Percentiles rank a stretch among this genome's conserved stretches.
Evolutionary conservation across 53 echinoderm and acorn worm genomes (phyloP).

Genomic region (Astropecten irregularis): DNA sequence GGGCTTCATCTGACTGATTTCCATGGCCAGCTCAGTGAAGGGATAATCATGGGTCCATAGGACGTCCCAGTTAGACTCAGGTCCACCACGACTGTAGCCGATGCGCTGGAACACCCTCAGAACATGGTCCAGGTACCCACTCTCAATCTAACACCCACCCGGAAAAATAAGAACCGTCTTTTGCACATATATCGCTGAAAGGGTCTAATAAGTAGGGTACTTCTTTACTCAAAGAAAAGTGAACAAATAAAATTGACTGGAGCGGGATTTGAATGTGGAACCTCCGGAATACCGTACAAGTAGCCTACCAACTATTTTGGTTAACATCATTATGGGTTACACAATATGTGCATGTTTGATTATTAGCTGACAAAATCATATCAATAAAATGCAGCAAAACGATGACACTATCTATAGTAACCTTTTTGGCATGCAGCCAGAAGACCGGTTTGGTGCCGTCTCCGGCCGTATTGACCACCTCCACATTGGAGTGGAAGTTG

Average conservation of each 20-base stretch:
- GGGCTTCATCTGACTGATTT: slow-evolving; percentile 69
- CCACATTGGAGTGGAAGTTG: slow-evolving; percentile 39
- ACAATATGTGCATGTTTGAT: too few species aligned
- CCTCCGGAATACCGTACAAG: too few species aligned
- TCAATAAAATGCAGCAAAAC: too few species aligned
- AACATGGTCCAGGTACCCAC: slow-evolving; percentile 86
- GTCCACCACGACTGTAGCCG: slow-evolving; percentile 79
- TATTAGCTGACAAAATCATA: too few species aligned
- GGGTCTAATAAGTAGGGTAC: neutral
- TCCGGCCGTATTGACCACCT: neutral
- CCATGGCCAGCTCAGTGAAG: slow-evolving; percentile 70
- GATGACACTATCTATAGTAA: too few species aligned
- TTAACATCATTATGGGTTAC: too few species aligned
- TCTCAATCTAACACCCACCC: slow-evolving; percentile 71
- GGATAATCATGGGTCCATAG: slow-evolving; percentile 98
- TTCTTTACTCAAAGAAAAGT: too few species aligned
- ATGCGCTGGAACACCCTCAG: slow-evolving; percentile 82
- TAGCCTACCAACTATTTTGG: too few species aligned
- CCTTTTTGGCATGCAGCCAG: slow-evolving; percentile 92
- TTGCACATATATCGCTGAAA: neutral
- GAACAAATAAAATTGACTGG: too few species aligned
- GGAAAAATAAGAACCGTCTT: neutral
- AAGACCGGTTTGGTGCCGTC: slow-evolving; percentile 57
- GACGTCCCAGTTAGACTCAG: slow-evolving; percentile 83
- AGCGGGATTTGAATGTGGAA: too few species aligned